A percentile compares a stretch with the other conserved stretches of the same genome.
These are phyloP conservation scores for Acomys russatus DNA, from an alignment of 2,797 vertebrate genomes.

Conservation along the genomic window DNA sequence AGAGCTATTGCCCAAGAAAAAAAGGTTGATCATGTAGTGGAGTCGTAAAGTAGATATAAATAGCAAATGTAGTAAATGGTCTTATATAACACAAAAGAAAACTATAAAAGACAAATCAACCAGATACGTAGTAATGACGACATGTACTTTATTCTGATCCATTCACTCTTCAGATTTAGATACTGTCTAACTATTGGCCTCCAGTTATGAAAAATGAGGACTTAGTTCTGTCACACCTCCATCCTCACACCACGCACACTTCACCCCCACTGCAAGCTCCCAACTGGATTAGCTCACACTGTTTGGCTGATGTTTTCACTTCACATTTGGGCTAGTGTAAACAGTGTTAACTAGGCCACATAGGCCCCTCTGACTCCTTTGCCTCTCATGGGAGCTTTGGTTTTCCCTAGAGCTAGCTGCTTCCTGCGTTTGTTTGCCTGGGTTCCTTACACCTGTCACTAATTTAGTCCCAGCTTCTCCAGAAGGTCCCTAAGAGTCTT, in stretches of 20 bases:
- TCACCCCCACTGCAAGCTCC: background rate
- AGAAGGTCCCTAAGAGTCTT: background rate
- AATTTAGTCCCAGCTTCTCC: background rate
- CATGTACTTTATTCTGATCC: background rate
- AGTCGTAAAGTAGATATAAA: background rate
- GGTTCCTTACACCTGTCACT: background rate
- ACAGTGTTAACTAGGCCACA: background rate
- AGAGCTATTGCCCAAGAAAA: slow-evolving; percentile 10
- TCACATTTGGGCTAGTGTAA: background rate
- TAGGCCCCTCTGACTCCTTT: background rate
- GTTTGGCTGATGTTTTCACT: background rate
- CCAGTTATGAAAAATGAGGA: slow-evolving; percentile 12
- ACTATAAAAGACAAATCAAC: background rate
- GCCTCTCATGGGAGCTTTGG: background rate
- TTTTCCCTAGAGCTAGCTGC: background rate
- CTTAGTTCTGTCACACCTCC: background rate
- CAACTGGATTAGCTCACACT: background rate
- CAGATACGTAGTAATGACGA: background rate
- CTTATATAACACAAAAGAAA: slow-evolving; percentile 3
- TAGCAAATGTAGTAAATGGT: slow-evolving; percentile 19
- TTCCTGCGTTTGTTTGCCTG: background rate
- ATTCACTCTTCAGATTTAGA: background rate
- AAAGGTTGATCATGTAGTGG: background rate
- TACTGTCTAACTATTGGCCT: background rate
- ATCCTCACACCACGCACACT: background rate